Percentiles rank a stretch among this genome's conserved stretches.
phyloP scores from a whole-genome alignment of 37 sponge, comb jelly and placozoan genomes.

The Ianthella basta region DNA sequence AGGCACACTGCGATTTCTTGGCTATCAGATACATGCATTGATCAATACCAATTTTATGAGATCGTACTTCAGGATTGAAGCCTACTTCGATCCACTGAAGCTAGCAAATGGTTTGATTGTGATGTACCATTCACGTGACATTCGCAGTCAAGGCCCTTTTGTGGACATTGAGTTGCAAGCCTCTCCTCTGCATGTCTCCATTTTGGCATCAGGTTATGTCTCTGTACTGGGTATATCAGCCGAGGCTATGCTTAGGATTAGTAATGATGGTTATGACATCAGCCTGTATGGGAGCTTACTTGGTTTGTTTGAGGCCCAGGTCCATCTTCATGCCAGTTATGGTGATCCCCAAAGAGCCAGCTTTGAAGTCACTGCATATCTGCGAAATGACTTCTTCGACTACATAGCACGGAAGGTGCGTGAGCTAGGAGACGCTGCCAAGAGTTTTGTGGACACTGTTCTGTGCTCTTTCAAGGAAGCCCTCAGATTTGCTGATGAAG shows the following conservation, averaged over 20 bases:
- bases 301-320: not conserved
- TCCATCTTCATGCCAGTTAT: not conserved
- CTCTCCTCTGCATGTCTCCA: not conserved
- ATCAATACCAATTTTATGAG: not conserved
- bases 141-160: not conserved
- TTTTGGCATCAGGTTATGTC: conserved; percentile 7
- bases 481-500: not conserved
- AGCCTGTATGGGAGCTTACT: not conserved
- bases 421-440: not conserved
- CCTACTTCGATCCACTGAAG: not conserved
- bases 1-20: conserved; percentile 31
- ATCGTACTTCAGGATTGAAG: not conserved
- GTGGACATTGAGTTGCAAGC: not conserved
- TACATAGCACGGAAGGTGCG: not conserved
- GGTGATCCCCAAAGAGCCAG: not conserved
- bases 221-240: conserved; percentile 1
- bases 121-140: conserved; percentile 15
- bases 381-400: not conserved
- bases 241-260: not conserved
- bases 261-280: not conserved
- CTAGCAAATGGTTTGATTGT: not conserved
- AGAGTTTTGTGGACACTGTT: not conserved
- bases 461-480: not conserved
- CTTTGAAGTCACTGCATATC: not conserved
- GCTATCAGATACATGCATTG: not conserved